Conservation (phyloP, 2,113 vertebrate species). For the Agapornis roseicollis region DNA sequence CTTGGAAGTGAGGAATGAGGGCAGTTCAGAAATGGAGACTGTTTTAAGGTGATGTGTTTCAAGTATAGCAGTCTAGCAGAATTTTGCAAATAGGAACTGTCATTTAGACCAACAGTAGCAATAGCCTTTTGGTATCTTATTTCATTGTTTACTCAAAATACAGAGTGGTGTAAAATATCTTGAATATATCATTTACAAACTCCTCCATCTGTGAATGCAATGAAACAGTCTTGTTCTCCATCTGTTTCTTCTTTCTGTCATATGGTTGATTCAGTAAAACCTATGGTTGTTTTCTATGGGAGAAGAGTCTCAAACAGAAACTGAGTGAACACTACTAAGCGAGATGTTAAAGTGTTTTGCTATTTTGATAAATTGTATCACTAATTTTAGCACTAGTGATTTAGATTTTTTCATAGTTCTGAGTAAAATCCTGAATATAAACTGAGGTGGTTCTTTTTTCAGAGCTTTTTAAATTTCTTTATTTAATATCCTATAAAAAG, state of each 20-base stretch:
- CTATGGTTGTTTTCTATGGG: not conserved
- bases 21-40: not conserved
- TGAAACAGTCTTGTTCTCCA: constrained; percentile 6
- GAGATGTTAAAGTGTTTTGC: not conserved
- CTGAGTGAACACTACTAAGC: not conserved
- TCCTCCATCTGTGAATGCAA: constrained; percentile 22
- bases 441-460: not conserved
- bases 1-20: not conserved
- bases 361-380: not conserved
- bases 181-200: not conserved
- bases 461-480: not conserved
- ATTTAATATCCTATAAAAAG: not conserved
- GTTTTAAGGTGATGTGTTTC: not conserved
- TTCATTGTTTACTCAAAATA: constrained; percentile 43
- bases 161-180: constrained; percentile 1
- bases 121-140: not conserved
- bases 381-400: not conserved
- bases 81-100: not conserved
- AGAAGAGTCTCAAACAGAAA: not conserved
- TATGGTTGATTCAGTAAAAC: not conserved
- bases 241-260: constrained; percentile 17
- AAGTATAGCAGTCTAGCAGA: not conserved
- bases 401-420: not conserved
- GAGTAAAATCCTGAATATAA: not conserved
- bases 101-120: not conserved